Percentiles rank a stretch among this genome's conserved stretches.
phyloP scores from a whole-genome alignment of 2,888 invertebrate genomes.

The Hirtodrosophila cameraria region DNA sequence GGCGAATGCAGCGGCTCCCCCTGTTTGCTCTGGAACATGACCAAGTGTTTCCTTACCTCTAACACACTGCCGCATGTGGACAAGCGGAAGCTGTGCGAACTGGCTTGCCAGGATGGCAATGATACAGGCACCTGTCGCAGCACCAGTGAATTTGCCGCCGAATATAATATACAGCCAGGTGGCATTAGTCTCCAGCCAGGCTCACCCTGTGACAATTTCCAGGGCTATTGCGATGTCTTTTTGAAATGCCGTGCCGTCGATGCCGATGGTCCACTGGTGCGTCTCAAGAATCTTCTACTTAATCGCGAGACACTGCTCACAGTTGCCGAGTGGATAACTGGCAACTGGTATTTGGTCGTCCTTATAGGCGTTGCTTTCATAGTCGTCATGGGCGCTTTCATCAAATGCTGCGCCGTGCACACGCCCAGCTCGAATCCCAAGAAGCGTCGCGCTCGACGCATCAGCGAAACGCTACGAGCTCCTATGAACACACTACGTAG shows the following conservation, averaged over 20 bases:
- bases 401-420: slow-evolving; percentile 99
- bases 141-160: slow-evolving; percentile 92
- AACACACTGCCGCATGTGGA: slow-evolving; percentile 90
- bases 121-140: slow-evolving; percentile 90
- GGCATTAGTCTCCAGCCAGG: slow-evolving; percentile 96
- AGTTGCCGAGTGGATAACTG: slow-evolving; percentile 96
- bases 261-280: slow-evolving; percentile 98
- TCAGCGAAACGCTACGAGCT: slow-evolving; percentile 95
- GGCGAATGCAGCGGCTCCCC: slow-evolving; percentile 98
- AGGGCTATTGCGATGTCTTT: slow-evolving; percentile 99
- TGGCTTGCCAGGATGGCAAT: slow-evolving; percentile 96
- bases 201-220: slow-evolving; percentile 99
- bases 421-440: slow-evolving; percentile 99
- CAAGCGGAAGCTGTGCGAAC: slow-evolving; percentile 95
- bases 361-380: slow-evolving; percentile 95
- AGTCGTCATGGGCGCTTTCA: slow-evolving; percentile 98
- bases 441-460: slow-evolving; percentile 95
- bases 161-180: slow-evolving; percentile 89
- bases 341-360: slow-evolving; percentile 97
- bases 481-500: slow-evolving; percentile 96
- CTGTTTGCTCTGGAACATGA: slow-evolving; percentile 96
- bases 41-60: slow-evolving; percentile 97
- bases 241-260: slow-evolving; percentile 99
- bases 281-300: slow-evolving; percentile 97
- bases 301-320: slow-evolving; percentile 94